Evolutionary conservation across 2,113 vertebrate species (phyloP).

Genomic region (Charadrius vociferus): DNA sequence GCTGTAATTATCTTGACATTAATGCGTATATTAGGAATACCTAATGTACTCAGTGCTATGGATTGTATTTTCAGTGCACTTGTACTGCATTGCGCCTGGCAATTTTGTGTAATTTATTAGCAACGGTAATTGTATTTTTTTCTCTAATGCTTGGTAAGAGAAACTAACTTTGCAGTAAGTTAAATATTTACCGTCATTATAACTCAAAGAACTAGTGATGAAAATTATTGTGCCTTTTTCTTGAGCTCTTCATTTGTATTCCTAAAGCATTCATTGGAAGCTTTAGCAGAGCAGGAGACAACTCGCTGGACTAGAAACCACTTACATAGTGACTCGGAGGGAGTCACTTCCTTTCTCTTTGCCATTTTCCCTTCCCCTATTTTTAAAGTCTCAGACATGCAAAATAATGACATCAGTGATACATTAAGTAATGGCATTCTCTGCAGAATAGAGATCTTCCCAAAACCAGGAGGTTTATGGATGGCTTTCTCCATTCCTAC

Average conservation of each 20-base stretch:
- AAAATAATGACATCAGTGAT: not conserved
- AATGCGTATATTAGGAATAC: not conserved
- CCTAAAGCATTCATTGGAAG: not conserved
- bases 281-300: not conserved
- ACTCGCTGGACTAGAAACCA: not conserved
- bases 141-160: not conserved
- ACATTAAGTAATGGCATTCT: not conserved
- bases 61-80: not conserved
- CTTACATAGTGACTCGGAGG: not conserved
- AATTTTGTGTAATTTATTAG: constrained; percentile 8
- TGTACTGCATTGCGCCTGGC: not conserved
- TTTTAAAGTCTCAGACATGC: not conserved
- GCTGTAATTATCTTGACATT: constrained; percentile 30
- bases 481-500: not conserved
- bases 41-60: not conserved
- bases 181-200: not conserved
- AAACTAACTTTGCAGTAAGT: not conserved
- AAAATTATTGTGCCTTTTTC: not conserved
- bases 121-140: not conserved
- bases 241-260: not conserved
- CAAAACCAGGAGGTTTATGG: not conserved
- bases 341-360: not conserved
- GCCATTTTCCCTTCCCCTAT: not conserved
- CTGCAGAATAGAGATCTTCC: not conserved
- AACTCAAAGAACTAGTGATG: not conserved